Conservation (phyloP, 2,888 invertebrate species). For the Anoplius nigerrimus region DNA sequence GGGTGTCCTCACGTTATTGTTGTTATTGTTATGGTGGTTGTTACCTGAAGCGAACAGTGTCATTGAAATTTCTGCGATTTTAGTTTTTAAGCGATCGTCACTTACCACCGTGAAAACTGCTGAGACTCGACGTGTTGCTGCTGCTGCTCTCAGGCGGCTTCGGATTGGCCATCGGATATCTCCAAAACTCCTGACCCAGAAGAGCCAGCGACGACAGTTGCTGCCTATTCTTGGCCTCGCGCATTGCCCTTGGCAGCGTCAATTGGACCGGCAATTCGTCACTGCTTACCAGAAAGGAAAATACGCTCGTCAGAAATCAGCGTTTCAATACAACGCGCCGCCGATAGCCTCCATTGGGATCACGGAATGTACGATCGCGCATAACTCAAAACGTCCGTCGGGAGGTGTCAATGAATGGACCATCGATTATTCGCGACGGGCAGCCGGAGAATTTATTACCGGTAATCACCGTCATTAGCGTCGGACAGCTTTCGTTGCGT, state of each 20-base stretch:
- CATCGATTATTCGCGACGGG: too few relatives aligned
- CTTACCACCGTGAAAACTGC: conserved; percentile 79
- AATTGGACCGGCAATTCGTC: conserved; percentile 95
- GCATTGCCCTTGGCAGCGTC: conserved; percentile 88
- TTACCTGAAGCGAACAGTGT: conserved; percentile 47
- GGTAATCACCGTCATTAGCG: too few relatives aligned
- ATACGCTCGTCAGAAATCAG: too few relatives aligned
- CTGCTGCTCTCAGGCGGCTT: conserved; percentile 77
- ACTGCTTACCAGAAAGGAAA: conserved; percentile 76
- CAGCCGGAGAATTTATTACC: too few relatives aligned
- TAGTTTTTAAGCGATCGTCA: not conserved
- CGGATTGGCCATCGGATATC: conserved; percentile 86
- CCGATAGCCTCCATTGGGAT: too few relatives aligned
- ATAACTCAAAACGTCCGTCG: too few relatives aligned
- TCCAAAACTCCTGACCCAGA: conserved; percentile 91
- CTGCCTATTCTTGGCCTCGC: conserved; percentile 92
- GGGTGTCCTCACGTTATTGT: conserved; percentile 66
- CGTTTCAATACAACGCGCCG: too few relatives aligned
- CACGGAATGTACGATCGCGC: too few relatives aligned
- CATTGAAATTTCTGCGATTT: not conserved
- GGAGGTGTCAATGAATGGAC: too few relatives aligned
- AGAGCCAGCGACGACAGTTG: conserved; percentile 93
- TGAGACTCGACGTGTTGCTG: conserved; percentile 82
- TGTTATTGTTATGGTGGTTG: conserved; percentile 67
- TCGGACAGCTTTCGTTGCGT: too few relatives aligned